Evolutionary conservation across 2,888 invertebrate genomes (phyloP), one percentile per base, ranked within the genome.

Genomic region (Bhutanitis thaidina): DNA sequence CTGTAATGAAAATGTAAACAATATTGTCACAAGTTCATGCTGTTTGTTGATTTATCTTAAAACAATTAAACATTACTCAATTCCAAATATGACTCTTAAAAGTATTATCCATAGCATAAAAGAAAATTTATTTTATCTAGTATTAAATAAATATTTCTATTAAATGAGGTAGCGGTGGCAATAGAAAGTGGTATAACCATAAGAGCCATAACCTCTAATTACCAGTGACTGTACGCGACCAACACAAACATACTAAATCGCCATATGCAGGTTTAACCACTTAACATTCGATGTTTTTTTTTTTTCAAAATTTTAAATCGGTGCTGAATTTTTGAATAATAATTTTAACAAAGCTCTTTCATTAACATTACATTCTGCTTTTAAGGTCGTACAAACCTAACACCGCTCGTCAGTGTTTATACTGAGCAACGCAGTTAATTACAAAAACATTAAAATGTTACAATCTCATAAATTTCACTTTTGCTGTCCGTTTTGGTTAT

Each of bases 341-440:
- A 7, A 12, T 41, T 7, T 41, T 47, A 39, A 47, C 46, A 39
- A 10, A 20, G 10, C n/a, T 35, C 12, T 43, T 49, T 10, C 12
- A 9, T 48, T 20, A 32, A 48, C 30, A 45, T 34, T 52, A 30
- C 16, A 43, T 8, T 43, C 72, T 74, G 73, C 72, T 74, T 77
- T 75, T 72, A 67, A 5, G 65, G 55, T 59, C 65, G 65, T 60
- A 62, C 55, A 55, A 52, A 58, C 43, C 5, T 20, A 20, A 20
- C 20, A 45, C 30, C 16, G 13, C 55, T 43, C 41, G 40, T 40
- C 43, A 49, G 10, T 32, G 46, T 39, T 54, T 44, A 48, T 43
- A 43, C 52, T 52, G 32, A 52, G 45, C 40, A 52, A 36, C 30
- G 9, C n/a, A n/a, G 20, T 27, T 7, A 30, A 30, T 43, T 38